These are phyloP conservation scores for Hafferia zeledoni DNA, from an alignment of 2,797 vertebrate species.

Conservation along the genomic window DNA sequence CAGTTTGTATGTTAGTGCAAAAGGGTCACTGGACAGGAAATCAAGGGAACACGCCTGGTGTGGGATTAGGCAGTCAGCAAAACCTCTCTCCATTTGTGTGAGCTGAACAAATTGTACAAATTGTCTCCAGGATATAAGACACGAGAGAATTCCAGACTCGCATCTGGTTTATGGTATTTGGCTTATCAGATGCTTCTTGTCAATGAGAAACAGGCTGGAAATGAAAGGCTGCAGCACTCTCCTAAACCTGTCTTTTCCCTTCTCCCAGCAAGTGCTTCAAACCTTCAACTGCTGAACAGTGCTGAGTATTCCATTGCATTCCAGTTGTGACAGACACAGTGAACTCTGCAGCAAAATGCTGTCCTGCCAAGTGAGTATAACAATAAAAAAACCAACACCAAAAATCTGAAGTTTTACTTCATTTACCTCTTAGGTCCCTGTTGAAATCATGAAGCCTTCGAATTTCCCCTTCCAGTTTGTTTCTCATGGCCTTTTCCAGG, in stretches of 20 bases:
- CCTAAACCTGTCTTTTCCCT: slow-evolving; percentile 10
- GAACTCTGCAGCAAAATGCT: background rate
- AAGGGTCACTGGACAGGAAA: slow-evolving; percentile 64
- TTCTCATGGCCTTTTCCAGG: slow-evolving; percentile 98
- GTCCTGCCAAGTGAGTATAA: background rate
- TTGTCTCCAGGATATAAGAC: slow-evolving; percentile 38
- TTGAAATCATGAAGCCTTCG: slow-evolving; percentile 97
- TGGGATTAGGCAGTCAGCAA: slow-evolving; percentile 58
- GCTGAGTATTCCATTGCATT: background rate
- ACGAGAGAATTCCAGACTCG: slow-evolving; percentile 43
- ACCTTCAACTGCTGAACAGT: background rate
- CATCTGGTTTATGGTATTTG: slow-evolving; percentile 57
- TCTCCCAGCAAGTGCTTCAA: background rate
- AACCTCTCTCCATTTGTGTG: slow-evolving; percentile 35
- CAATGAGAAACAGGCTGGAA: slow-evolving; percentile 54
- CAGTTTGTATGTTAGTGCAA: slow-evolving; percentile 42
- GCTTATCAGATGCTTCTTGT: slow-evolving; percentile 43
- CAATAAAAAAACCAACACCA: accelerated
- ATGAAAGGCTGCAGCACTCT: background rate
- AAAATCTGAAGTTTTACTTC: background rate
- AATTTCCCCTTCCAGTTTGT: slow-evolving; percentile 96
- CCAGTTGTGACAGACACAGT: background rate
- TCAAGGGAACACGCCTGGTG: slow-evolving; percentile 41
- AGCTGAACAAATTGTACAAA: slow-evolving; percentile 66
- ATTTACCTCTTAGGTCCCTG: slow-evolving; percentile 94